Evolutionary conservation across 1,140 invertebrate genomes (phyloP).

Genomic region (Drosophila rhopaloa): DNA sequence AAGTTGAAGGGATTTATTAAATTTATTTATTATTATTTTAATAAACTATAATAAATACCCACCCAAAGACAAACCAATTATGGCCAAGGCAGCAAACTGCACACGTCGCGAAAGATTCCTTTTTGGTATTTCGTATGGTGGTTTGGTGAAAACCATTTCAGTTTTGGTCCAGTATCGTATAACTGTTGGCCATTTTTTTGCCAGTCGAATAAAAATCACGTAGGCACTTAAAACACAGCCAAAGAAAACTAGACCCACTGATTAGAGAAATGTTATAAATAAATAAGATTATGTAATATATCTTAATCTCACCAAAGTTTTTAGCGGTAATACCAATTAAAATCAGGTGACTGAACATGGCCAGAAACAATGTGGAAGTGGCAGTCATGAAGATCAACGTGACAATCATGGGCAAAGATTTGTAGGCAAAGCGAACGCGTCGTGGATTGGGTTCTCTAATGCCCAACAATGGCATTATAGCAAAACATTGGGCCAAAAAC

Average conservation of each 20-base stretch:
- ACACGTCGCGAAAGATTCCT: conserved; percentile 53
- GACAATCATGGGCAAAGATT: conserved; percentile 55
- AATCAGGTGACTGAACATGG: conserved; percentile 55
- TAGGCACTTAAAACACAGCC: conserved; percentile 47
- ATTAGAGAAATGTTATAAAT: neutral
- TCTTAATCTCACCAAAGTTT: conserved; percentile 63
- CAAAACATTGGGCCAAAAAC: conserved; percentile 70
- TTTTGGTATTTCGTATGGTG: conserved; percentile 61
- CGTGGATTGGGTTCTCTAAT: conserved; percentile 56
- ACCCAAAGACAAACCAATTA: conserved; percentile 62
- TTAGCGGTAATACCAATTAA: conserved; percentile 71
- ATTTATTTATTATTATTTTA: too few species aligned
- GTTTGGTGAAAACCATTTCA: conserved; percentile 65
- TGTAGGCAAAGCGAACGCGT: conserved; percentile 55
- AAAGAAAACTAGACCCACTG: conserved; percentile 75
- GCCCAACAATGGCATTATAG: conserved; percentile 66
- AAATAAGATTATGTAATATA: neutral
- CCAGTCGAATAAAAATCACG: conserved; percentile 62
- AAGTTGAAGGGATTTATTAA: neutral
- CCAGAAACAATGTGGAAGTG: conserved; percentile 40
- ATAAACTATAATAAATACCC: neutral
- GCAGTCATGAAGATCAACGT: conserved; percentile 54
- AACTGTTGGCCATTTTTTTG: conserved; percentile 63
- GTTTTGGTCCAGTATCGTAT: conserved; percentile 67
- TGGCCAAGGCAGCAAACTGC: conserved; percentile 57